Evolutionary conservation across 2,113 vertebrate genomes (phyloP).

Genomic region (Rafetus swinhoei): DNA sequence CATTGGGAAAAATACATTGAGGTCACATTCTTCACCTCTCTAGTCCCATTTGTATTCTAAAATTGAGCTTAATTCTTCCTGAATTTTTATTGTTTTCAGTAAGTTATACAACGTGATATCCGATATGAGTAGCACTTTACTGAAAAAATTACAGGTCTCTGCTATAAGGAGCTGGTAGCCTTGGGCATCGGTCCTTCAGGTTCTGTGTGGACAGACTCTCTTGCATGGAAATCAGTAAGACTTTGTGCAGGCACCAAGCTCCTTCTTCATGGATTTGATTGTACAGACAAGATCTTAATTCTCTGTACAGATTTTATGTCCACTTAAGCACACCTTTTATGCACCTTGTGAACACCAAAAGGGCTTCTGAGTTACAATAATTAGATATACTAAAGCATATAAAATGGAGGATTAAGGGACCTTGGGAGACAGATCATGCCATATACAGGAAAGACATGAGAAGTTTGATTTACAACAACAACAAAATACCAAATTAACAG

Average conservation of each 20-base stretch:
- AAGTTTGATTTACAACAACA: background rate
- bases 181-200: background rate
- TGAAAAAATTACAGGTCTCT: background rate
- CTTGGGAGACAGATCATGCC: background rate
- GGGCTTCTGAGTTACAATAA: background rate
- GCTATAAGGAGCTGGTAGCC: background rate
- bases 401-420: background rate
- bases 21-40: background rate
- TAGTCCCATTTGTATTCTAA: background rate
- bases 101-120: rapidly evolving
- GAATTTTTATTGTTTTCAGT: background rate
- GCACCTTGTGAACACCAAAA: background rate
- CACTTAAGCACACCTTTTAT: background rate
- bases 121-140: background rate
- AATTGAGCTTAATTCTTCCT: background rate
- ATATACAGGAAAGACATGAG: background rate
- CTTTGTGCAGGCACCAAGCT: rapidly evolving
- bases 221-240: background rate
- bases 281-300: background rate
- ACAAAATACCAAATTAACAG: background rate
- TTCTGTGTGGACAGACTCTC: background rate
- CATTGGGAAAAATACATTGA: background rate
- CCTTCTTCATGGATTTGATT: background rate
- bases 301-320: background rate
- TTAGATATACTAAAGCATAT: background rate